These are phyloP conservation scores for Dasypogon diadema DNA, from an alignment of 2,888 invertebrate genomes.

Conservation along the genomic window DNA sequence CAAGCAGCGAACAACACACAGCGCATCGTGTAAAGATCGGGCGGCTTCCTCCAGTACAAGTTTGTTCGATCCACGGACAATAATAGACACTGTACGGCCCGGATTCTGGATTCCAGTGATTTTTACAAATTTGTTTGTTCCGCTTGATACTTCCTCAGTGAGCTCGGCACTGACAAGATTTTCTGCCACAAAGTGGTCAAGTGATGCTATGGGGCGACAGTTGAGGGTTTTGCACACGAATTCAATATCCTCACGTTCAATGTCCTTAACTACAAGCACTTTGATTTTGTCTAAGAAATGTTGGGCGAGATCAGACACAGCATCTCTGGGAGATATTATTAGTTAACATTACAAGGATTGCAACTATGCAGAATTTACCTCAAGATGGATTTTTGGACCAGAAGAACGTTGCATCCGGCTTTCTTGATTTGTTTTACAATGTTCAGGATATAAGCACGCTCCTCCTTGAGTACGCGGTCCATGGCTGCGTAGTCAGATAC, in stretches of 20 bases:
- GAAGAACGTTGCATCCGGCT: slow-evolving; percentile 95
- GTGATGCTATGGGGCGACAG: slow-evolving; percentile 96
- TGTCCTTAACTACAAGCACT: slow-evolving; percentile 97
- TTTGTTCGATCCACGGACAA: slow-evolving; percentile 89
- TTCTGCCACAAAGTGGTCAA: slow-evolving; percentile 96
- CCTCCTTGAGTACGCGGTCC: slow-evolving; percentile 98
- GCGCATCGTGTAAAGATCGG: slow-evolving; percentile 91
- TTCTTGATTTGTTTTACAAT: slow-evolving; percentile 99
- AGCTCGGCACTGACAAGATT: slow-evolving; percentile 92
- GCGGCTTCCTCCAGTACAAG: slow-evolving; percentile 92
- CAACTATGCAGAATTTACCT: slow-evolving; percentile 70
- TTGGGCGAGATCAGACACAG: slow-evolving; percentile 94
- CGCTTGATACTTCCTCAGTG: slow-evolving; percentile 92
- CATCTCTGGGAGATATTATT: slow-evolving; percentile 77
- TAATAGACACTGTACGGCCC: slow-evolving; percentile 91
- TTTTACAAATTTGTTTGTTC: slow-evolving; percentile 91
- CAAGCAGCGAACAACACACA: slow-evolving; percentile 93
- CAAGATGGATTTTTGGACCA: slow-evolving; percentile 85
- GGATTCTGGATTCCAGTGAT: slow-evolving; percentile 88
- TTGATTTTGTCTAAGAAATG: slow-evolving; percentile 99
- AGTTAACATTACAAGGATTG: not conserved
- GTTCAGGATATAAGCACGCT: slow-evolving; percentile 96
- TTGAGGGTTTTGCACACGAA: slow-evolving; percentile 95
- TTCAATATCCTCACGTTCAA: slow-evolving; percentile 98
- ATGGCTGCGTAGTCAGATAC: slow-evolving; percentile 99